Conservation (phyloP, 2,888 invertebrate species). For the Sepiola atlantica region DNA sequence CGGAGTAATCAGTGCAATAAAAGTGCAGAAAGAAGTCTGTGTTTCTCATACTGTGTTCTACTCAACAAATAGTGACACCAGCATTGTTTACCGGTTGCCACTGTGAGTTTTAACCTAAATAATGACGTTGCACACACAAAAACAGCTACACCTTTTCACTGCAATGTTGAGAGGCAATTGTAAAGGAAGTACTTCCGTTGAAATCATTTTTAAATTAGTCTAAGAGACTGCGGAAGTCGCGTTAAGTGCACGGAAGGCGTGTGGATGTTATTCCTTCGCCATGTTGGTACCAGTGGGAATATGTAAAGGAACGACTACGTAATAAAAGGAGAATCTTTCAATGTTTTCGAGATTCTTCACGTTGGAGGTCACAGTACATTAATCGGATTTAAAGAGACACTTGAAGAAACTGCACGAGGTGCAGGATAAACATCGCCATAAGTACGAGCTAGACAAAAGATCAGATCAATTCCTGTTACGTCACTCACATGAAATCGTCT, state of each 20-base stretch:
- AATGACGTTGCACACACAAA: not conserved
- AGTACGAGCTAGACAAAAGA: not conserved
- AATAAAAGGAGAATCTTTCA: too few species aligned
- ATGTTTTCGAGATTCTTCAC: not conserved
- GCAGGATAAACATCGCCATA: not conserved
- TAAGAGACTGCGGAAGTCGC: not conserved
- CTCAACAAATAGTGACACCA: too few species aligned
- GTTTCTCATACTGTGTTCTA: too few species aligned
- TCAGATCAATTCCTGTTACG: not conserved
- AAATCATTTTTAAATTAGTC: not conserved
- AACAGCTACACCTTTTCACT: not conserved
- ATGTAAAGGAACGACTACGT: too few species aligned
- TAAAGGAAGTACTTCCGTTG: not conserved
- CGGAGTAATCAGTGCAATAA: too few species aligned
- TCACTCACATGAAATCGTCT: not conserved
- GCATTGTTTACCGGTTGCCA: too few species aligned
- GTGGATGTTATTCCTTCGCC: not conserved
- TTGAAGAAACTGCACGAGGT: not conserved
- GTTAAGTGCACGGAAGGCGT: not conserved
- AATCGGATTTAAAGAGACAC: conserved; percentile 32
- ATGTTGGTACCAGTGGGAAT: not conserved
- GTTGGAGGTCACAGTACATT: not conserved
- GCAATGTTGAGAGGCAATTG: not conserved
- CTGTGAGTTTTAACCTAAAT: too few species aligned
- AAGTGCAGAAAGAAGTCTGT: too few species aligned